phyloP scores from a whole-genome alignment of 2,797 vertebrate genomes.

The Hypotaenidia okinawae region DNA sequence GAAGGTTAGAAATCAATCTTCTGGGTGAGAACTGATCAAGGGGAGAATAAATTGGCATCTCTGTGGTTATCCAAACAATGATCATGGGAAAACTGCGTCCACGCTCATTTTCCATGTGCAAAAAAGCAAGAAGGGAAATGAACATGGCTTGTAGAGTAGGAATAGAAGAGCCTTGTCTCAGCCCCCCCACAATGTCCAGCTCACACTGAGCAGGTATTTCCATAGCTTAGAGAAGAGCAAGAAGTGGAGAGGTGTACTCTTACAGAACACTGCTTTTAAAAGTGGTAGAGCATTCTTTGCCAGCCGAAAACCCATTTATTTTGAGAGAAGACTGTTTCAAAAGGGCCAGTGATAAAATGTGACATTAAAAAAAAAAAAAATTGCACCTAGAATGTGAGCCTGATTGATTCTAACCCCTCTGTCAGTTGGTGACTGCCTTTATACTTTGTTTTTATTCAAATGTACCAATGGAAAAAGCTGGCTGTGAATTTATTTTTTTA shows the following conservation, averaged over 20 bases:
- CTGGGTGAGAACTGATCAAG: neutral
- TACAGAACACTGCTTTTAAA: constrained; percentile 7
- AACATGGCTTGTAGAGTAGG: neutral
- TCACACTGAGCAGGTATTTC: constrained; percentile 6
- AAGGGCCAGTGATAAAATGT: constrained; percentile 54
- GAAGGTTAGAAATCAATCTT: constrained; percentile 2
- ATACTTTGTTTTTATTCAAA: constrained; percentile 48
- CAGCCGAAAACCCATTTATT: neutral
- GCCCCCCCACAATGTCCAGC: neutral
- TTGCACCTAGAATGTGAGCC: neutral
- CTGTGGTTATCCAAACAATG: neutral
- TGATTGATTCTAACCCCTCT: constrained; percentile 7
- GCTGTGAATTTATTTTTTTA: constrained; percentile 49
- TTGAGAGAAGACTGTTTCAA: constrained; percentile 15
- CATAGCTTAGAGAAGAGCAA: neutral
- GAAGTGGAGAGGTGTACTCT: neutral
- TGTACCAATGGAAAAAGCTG: constrained; percentile 58
- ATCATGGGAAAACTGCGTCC: neutral
- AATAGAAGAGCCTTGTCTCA: neutral
- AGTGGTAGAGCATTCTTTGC: neutral
- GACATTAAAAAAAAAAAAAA: constrained; percentile 30
- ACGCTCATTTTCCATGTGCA: neutral
- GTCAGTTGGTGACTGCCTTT: constrained; percentile 29
- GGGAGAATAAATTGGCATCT: neutral
- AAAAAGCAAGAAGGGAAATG: neutral